Evolutionary conservation across 2,797 vertebrate species (phyloP), one percentile per base, ranked within the genome.

Genomic region (Hoplostethus atlanticus): DNA sequence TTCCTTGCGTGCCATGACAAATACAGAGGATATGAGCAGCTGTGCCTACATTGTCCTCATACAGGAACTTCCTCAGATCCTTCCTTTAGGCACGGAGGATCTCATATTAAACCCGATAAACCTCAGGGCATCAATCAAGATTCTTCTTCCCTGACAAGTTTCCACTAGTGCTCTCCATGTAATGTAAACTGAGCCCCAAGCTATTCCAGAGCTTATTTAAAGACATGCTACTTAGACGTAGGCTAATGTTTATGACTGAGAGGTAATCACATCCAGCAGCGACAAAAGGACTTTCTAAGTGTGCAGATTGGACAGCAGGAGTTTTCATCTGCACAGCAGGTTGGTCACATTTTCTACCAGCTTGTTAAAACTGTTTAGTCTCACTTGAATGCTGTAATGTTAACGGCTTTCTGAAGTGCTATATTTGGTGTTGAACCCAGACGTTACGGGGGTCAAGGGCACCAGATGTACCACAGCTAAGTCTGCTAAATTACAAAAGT

Each of bases 141-240:
- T 72, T 68, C 57, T 57, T 75, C 47, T 28, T 62, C 38, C 38
- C 52, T 74, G 71, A 89, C 87, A 84, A 64, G 81, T 81, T 83
- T 59, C 55, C 80, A 79, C 81, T 84, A 48, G 80, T 69, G 69
- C 6, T 40, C 21, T 15, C 47, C 5, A 6, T 71, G 55, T 73
- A 76, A 77, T 60, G 55, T 28, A 66, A 72, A 51, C 62, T 53
- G 44, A 12, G 9, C 46, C 30, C 16, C 13, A n/a, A 74, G 17
- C 50, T 56, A 17, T 13, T 44, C 53, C 47, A 38, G 56, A 54
- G 76, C 31, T 55, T 65, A 73, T 87, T 83, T 70, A 67, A 71
- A 60, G 77, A 66, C 56, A 12, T 47, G 42, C 48, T 57, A 38
- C 48, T 75, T 28, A 36, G 36, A 42, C 56, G 53, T 21, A 56